Percentiles rank a stretch among this genome's conserved stretches.
Evolutionary conservation across 2,113 vertebrate genomes (phyloP).

Genomic region (Orcinus orca): DNA sequence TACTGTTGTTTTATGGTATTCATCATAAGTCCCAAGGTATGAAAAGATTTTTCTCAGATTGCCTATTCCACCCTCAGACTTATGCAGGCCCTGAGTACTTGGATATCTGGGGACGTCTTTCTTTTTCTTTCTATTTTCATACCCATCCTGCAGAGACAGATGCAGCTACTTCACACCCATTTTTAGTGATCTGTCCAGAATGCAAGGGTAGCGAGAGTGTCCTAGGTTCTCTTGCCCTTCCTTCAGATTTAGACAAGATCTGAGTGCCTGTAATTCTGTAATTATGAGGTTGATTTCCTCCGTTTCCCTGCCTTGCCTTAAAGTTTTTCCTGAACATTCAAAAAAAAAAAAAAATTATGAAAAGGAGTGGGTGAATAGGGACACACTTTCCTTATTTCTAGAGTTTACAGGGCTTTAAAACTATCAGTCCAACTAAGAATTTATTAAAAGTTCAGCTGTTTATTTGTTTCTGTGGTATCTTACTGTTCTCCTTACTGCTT

Average conservation of each 20-base stretch:
- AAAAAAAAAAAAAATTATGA: background rate
- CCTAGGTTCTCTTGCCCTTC: background rate
- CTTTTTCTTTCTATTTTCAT: background rate
- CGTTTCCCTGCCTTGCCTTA: background rate
- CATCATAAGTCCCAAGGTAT: background rate
- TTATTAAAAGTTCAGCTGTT: background rate
- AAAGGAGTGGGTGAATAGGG: background rate
- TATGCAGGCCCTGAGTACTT: background rate
- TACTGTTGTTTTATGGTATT: background rate
- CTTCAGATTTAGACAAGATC: background rate
- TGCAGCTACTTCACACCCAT: background rate
- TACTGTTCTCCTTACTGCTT: background rate
- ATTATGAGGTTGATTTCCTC: background rate
- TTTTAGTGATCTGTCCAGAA: background rate
- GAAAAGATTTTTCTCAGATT: background rate
- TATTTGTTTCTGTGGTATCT: background rate
- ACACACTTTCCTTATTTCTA: background rate
- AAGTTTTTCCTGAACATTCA: background rate
- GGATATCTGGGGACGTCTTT: background rate
- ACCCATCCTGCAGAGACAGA: background rate
- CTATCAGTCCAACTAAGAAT: background rate
- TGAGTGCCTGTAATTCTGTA: background rate
- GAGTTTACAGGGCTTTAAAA: background rate
- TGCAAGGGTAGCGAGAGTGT: background rate
- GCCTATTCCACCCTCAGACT: background rate